Evolutionary conservation across 2,797 vertebrate species (phyloP).

Genomic region (Nannoperca australis): DNA sequence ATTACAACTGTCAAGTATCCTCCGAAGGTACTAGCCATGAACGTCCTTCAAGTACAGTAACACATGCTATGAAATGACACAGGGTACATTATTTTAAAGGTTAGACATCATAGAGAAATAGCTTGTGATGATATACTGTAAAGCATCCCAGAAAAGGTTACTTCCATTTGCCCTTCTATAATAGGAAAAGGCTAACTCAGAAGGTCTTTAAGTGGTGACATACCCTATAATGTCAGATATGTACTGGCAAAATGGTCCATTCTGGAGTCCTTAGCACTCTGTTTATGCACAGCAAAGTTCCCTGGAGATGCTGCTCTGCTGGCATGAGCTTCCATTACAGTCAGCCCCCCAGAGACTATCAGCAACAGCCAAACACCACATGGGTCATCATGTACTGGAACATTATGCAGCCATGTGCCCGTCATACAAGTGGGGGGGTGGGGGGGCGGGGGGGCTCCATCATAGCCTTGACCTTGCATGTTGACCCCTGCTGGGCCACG

Average conservation of each 20-base stretch:
- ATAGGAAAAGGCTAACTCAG: constrained; percentile 44
- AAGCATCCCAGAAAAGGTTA: constrained; percentile 41
- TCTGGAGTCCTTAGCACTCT: constrained; percentile 16
- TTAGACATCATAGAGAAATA: constrained; percentile 26
- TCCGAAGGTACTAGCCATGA: constrained; percentile 11
- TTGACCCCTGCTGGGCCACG: constrained; percentile 38
- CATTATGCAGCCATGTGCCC: constrained; percentile 26
- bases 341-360: constrained; percentile 21
- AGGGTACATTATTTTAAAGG: constrained; percentile 40
- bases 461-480: background rate
- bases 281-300: constrained; percentile 38
- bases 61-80: constrained; percentile 32
- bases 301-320: constrained; percentile 31
- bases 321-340: constrained; percentile 55
- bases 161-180: constrained; percentile 32
- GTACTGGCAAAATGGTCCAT: constrained; percentile 10
- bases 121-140: constrained; percentile 31
- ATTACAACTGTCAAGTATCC: background rate
- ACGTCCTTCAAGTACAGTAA: constrained; percentile 28
- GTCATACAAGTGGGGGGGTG: constrained; percentile 27
- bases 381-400: constrained; percentile 36
- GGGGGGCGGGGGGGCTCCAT: constrained; percentile 21
- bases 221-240: constrained; percentile 40
- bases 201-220: constrained; percentile 43
- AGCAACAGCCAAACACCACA: constrained; percentile 24